These are phyloP conservation scores for Sciaenops ocellatus DNA, from an alignment of 2,797 vertebrate species.

Conservation along the genomic window DNA sequence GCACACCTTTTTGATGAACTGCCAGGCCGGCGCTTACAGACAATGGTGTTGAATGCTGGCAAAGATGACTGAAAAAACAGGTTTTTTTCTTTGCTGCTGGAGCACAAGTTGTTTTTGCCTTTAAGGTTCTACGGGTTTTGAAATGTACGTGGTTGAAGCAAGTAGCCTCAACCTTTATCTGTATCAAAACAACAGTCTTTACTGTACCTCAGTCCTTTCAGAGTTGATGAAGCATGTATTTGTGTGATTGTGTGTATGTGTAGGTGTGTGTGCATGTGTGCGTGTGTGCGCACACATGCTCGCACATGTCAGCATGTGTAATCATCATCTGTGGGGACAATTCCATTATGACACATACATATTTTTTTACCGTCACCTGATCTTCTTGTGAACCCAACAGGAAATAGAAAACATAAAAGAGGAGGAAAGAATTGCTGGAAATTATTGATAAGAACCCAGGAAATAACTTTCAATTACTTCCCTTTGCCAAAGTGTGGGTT, in stretches of 20 bases:
- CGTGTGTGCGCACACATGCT: slow-evolving; percentile 19
- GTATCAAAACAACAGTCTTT: slow-evolving; percentile 48
- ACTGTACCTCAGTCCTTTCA: slow-evolving; percentile 51
- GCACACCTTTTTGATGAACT: slow-evolving; percentile 70
- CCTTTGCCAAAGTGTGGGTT: slow-evolving; percentile 21
- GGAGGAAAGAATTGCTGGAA: slow-evolving; percentile 11
- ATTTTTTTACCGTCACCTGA: slow-evolving; percentile 47
- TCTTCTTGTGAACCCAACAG: slow-evolving; percentile 47
- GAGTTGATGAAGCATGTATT: slow-evolving; percentile 42
- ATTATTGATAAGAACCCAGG: slow-evolving; percentile 7
- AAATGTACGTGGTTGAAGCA: slow-evolving; percentile 44
- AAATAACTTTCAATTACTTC: background rate
- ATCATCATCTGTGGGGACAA: slow-evolving; percentile 27
- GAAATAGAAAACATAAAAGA: slow-evolving; percentile 24
- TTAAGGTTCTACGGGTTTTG: slow-evolving; percentile 47
- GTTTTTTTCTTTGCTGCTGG: slow-evolving; percentile 59
- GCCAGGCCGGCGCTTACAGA: slow-evolving; percentile 55
- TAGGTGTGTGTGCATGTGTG: background rate
- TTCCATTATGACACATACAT: slow-evolving; percentile 35
- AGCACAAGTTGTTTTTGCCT: slow-evolving; percentile 52
- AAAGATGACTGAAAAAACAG: slow-evolving; percentile 76
- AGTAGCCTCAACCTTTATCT: slow-evolving; percentile 40
- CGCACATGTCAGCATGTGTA: slow-evolving; percentile 41
- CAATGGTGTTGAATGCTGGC: slow-evolving; percentile 71
- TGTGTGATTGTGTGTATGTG: slow-evolving; percentile 4